These are phyloP conservation scores for Lucilia cuprina DNA, from an alignment of 1,140 invertebrate species.

Conservation along the genomic window DNA sequence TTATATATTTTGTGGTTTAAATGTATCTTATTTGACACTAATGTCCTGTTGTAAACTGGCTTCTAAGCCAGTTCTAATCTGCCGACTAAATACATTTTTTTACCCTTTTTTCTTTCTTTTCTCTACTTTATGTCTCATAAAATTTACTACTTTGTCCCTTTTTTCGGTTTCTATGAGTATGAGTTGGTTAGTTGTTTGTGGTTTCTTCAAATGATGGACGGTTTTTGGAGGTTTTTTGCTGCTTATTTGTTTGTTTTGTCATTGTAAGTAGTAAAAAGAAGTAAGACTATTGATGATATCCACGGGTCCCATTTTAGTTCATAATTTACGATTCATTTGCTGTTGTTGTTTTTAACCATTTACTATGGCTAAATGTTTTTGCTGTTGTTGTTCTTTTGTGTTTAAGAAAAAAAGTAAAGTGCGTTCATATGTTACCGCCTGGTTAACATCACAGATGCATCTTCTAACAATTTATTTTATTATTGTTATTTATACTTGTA, in stretches of 20 bases:
- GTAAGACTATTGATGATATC: neutral
- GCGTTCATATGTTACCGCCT: constrained; percentile 17
- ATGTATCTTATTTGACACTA: constrained; percentile 25
- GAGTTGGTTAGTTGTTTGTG: neutral
- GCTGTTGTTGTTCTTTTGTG: neutral
- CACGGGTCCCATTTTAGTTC: constrained; percentile 25
- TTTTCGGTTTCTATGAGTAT: neutral
- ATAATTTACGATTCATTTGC: constrained; percentile 33
- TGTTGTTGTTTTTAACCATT: neutral
- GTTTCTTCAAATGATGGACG: neutral
- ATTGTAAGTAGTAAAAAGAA: neutral
- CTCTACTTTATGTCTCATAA: constrained; percentile 8
- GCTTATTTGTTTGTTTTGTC: constrained; percentile 9
- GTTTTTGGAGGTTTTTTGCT: neutral
- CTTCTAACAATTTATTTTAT: neutral
- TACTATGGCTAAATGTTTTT: neutral
- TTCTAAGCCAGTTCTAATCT: constrained; percentile 30
- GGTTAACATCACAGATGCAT: constrained; percentile 10
- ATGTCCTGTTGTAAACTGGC: constrained; percentile 26
- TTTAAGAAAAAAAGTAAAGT: neutral
- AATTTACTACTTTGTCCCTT: constrained; percentile 25
- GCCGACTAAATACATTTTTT: constrained; percentile 22
- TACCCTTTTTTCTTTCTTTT: neutral
- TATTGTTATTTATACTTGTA: neutral
- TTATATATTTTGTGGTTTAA: constrained; percentile 20